Evolutionary conservation across 1,140 invertebrate genomes (phyloP), one percentile per base, ranked within the genome.

Genomic region (Polypedilum vanderplanki): DNA sequence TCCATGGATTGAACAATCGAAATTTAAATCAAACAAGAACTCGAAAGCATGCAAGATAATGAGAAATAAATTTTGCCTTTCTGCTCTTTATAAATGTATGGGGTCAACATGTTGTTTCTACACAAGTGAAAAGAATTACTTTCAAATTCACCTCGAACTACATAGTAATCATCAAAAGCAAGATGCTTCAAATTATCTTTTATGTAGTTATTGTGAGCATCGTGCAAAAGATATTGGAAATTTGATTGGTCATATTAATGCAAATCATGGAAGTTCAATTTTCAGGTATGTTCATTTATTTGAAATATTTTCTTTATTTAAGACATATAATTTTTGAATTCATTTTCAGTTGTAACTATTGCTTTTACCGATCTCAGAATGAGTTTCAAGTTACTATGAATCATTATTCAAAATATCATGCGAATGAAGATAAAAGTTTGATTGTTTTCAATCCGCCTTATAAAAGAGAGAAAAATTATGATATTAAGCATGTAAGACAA

Each of bases 11-110:
- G 17, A 70, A 70, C 9, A 22, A 20, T 20, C 65, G 15, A 18
- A 70, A 18, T 57, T 57, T 15, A 57, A 57, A 57, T 57, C 46
- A 4, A 12, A n/a, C 10, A 57, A 57, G 46, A n/a, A 57, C 1
- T 15, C 12, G 1, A n/a, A 57, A 15, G 46, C 46, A 4, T n/a
- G 12, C 1, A 57, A 57, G 3, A 57, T 57, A 4, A 57, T 57
- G 3, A 57, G n/a, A n/a, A 70, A 18, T 20, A 7, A 7, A 7
- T 9, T 10, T 70, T 70, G 65, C 17, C 7, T 70, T 7, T 9
- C 65, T 18, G 17, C 65, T 70, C 18, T 70, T 7, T 70, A 70
- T 22, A 70, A 70, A 70, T 70, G 65, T 70, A 70, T 70, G 65
- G 65, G 65, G 8, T 22, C 65, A 7, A 70, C 65, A 18, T 70